Evolutionary conservation across 2,888 invertebrate species (phyloP).

Genomic region (Catocala nupta): DNA sequence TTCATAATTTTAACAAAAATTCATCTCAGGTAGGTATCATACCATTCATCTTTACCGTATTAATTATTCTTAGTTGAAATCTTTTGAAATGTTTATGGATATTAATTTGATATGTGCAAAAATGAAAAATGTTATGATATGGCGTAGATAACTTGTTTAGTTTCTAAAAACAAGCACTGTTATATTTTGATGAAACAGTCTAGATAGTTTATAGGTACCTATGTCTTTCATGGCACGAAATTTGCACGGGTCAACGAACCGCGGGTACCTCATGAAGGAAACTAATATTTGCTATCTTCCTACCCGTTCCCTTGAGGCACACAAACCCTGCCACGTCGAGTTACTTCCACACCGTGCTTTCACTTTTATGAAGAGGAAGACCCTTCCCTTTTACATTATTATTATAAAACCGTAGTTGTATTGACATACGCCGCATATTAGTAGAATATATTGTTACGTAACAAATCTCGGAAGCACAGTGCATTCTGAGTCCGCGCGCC

Average conservation of each 20-base stretch:
- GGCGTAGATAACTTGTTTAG: constrained; percentile 3
- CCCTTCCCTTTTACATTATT: constrained; percentile 42
- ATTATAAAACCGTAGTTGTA: constrained; percentile 32
- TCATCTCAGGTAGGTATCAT: too few species aligned
- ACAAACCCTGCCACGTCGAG: constrained; percentile 70
- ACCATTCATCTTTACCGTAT: too few species aligned
- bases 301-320: constrained; percentile 77
- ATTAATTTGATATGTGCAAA: too few species aligned
- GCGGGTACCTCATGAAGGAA: constrained; percentile 74
- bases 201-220: constrained; percentile 61
- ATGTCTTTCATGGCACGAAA: constrained; percentile 64
- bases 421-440: constrained; percentile 22
- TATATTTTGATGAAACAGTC: constrained; percentile 49
- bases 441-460: constrained; percentile 1
- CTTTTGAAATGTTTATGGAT: too few species aligned
- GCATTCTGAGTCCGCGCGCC: neutral
- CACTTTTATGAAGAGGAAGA: constrained; percentile 53
- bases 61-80: too few species aligned
- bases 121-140: too few species aligned
- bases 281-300: constrained; percentile 83
- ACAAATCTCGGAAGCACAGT: constrained; percentile 2
- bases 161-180: constrained; percentile 25
- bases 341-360: constrained; percentile 76
- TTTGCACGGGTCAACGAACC: constrained; percentile 81
- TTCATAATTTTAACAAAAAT: too few species aligned